Conservation (phyloP, 1,140 invertebrate genomes). For the Pogonomyrmex californicus region DNA sequence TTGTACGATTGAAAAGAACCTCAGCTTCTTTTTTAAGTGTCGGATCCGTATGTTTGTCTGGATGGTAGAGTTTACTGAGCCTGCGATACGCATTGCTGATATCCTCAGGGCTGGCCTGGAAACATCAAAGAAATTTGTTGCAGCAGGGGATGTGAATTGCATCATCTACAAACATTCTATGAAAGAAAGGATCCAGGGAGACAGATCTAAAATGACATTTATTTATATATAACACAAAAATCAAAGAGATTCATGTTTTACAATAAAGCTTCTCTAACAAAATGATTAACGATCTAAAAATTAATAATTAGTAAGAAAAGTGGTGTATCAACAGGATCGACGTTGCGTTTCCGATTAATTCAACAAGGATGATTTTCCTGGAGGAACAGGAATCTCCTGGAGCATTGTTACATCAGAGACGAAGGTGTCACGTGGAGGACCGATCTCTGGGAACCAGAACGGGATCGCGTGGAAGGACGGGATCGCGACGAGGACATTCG, state of each 20-base stretch:
- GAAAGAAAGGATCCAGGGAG: background rate
- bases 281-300: background rate
- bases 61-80: constrained; percentile 96
- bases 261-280: background rate
- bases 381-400: background rate
- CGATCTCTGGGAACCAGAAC: constrained; percentile 3
- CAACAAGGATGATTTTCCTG: no score
- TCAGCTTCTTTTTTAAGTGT: constrained; percentile 95
- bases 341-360: background rate
- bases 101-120: constrained; percentile 95
- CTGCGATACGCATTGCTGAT: constrained; percentile 96
- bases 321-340: background rate
- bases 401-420: constrained; percentile 71
- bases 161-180: constrained; percentile 15
- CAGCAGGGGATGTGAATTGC: background rate
- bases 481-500: background rate
- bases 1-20: constrained; percentile 96
- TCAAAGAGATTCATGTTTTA: background rate
- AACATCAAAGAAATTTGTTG: constrained; percentile 61
- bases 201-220: background rate
- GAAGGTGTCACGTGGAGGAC: constrained; percentile 76
- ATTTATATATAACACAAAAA: background rate
- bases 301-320: background rate
- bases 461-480: background rate
- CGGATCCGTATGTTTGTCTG: constrained; percentile 96